Base-by-base conservation (phyloP, 2,888 invertebrate species). In the Ophion slaviceki region DNA sequence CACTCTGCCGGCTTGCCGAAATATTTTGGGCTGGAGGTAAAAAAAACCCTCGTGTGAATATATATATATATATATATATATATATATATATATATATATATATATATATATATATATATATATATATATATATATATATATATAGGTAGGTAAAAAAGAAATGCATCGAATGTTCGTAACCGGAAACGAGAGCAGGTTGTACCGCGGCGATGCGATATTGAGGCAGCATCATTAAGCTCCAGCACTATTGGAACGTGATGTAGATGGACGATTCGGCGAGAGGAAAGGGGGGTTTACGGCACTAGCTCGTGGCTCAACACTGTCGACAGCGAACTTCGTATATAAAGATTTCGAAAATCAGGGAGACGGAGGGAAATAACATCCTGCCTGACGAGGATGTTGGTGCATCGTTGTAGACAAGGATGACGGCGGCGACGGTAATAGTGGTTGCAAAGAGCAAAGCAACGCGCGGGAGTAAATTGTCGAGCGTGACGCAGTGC, bases 401-500 rank as follows among this genome's bases (percentile, higher is more conserved):
- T 64, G 85, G 75, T 82, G 80, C 64, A 53, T 80, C 70, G 78
- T 66, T 79, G 82, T 32, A 64, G 77, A 82, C 66, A 80, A 84
- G 76, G 70, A 77, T 71, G 82, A 67, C 70, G 79, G 71, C n/a
- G 79, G 20, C 59, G 72, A 53, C 70, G 53, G 53, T 53, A 53
- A 53, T 28, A 32, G 59, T 40, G 67, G 77, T 80, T 57, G 74
- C 61, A 71, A 80, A 84, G 64, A 76, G 80, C 17, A 84, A 86
- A 82, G 82, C 66, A 70, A 62, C 57, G 68, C 89, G 89, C 89
- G 90, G 90, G 90, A 91, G 89, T 91, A 91, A 92, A 93, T 92
- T 91, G 92, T 92, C 90, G 90, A 93, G 92, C 91, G 92, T 91
- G 89, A 90, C 92, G 88, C 89, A 90, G 90, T 81, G 87, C 87